Percentiles rank a stretch among this genome's conserved stretches.
Conservation (phyloP, 1,140 invertebrate species). For the Steinernema feltiae region DNA sequence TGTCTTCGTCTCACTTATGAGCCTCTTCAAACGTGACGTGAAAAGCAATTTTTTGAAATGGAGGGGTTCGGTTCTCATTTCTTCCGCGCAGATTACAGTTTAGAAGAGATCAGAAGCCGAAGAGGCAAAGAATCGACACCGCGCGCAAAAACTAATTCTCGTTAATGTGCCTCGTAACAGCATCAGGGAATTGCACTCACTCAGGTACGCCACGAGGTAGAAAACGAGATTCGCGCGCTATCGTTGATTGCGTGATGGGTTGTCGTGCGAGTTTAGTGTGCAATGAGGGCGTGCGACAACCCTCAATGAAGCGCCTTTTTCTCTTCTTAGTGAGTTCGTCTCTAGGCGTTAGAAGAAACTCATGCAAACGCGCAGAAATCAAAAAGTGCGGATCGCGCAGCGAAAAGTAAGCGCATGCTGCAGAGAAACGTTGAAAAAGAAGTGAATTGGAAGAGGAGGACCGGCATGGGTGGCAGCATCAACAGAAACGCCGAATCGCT, state of each 20-base stretch:
- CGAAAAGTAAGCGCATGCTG: not conserved
- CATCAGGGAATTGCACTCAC: not conserved
- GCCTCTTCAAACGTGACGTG: not conserved
- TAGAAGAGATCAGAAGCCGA: not conserved
- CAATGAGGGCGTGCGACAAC: too few species aligned
- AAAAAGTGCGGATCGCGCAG: too few species aligned
- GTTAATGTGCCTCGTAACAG: slow-evolving; percentile 7
- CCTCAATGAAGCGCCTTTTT: too few species aligned
- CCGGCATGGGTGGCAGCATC: not conserved
- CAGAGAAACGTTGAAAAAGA: not conserved
- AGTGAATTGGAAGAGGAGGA: not conserved
- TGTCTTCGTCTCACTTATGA: not conserved
- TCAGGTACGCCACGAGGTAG: not conserved
- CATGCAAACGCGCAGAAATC: too few species aligned
- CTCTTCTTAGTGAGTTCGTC: too few species aligned
- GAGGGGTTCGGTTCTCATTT: not conserved
- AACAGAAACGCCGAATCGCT: not conserved
- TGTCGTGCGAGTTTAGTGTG: not conserved
- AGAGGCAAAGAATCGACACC: not conserved
- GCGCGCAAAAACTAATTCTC: not conserved
- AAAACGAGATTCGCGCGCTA: not conserved
- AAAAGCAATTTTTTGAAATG: not conserved
- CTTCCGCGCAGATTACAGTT: not conserved
- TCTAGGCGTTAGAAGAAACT: too few species aligned
- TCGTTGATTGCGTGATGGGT: not conserved